Evolutionary conservation across 2,797 vertebrate species (phyloP), one percentile per base, ranked within the genome.

Genomic region (Emydoidea blandingii): DNA sequence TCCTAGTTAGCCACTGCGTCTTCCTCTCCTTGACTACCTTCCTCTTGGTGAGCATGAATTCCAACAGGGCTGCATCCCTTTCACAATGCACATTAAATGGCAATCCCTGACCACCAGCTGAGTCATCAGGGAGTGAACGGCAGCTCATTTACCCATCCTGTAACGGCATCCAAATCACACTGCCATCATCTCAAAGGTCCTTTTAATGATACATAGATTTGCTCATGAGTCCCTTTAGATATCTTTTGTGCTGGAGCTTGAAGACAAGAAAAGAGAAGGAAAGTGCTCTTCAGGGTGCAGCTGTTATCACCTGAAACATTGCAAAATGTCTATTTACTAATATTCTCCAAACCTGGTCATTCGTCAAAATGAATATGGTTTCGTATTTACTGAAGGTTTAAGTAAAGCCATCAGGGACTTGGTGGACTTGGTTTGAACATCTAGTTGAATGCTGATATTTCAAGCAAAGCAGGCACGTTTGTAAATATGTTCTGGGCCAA

Each of bases 1-100:
- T 98, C 97, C 97, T 97, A 93, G 84, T 90, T 96, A 97, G 96
- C 92, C 85, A 97, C 90, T 0, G 3, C 90, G 97, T 82, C 87
- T 86, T 97, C 97, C 97, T 97, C 90, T 95, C 74, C 89, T 96
- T 95, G 92, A 91, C 96, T 91, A 95, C 96, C 94, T 97, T 96
- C 96, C 93, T 96, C 87, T 86, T 92, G 89, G 93, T 94, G 96
- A 91, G 52, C 21, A 83, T 59, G 23, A 76, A 12, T 59, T 95
- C 85, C 92, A 83, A 79, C 85, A 84, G 27, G 90, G 79, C 49
- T 92, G 85, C 56, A 41, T 74, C 91, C 83, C 96, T 94, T 85
- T 79, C 44, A 12, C 23, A 80, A 83, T 74, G 78, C 49, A 21
- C 52, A 31, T 54, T 50, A 85, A 94, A 84, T 59, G 31, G 19